Conservation (phyloP, 2,797 vertebrate genomes). For the Anabas testudineus region DNA sequence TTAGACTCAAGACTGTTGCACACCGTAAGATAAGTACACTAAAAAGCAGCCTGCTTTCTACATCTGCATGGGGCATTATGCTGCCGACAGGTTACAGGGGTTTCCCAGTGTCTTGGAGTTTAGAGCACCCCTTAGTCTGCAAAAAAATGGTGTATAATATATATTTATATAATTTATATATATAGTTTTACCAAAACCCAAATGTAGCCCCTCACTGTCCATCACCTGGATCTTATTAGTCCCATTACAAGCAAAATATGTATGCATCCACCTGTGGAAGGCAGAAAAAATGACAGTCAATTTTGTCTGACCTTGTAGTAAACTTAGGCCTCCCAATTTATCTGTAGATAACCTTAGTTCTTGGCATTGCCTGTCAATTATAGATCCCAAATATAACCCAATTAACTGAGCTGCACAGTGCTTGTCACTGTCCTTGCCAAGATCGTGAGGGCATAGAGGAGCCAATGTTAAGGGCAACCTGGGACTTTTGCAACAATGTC, state of each 20-base stretch:
- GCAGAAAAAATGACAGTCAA: conserved; percentile 45
- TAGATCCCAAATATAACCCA: conserved; percentile 42
- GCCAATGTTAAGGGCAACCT: conserved; percentile 22
- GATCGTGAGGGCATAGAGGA: conserved; percentile 35
- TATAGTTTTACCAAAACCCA: neutral
- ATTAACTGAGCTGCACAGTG: conserved; percentile 47
- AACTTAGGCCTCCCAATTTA: conserved; percentile 56
- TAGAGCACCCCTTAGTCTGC: neutral
- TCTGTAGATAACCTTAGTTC: conserved; percentile 46
- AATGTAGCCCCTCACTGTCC: conserved; percentile 27
- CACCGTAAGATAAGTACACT: conserved; percentile 6
- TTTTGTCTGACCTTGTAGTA: conserved; percentile 59
- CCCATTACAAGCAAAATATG: conserved; percentile 35
- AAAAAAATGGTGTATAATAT: conserved; percentile 20
- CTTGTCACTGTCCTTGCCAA: conserved; percentile 52
- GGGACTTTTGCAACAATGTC: conserved; percentile 38
- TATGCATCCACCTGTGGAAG: conserved; percentile 37
- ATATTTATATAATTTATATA: too few relatives aligned
- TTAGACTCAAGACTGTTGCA: conserved; percentile 26
- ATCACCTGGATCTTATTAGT: conserved; percentile 46
- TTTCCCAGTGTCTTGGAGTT: conserved; percentile 26
- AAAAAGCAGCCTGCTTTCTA: conserved; percentile 20
- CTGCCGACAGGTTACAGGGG: conserved; percentile 24
- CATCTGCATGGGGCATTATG: conserved; percentile 11
- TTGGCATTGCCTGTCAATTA: conserved; percentile 52